phyloP scores from a whole-genome alignment of 2,888 invertebrate species.

The Strigamia transsilvanica region DNA sequence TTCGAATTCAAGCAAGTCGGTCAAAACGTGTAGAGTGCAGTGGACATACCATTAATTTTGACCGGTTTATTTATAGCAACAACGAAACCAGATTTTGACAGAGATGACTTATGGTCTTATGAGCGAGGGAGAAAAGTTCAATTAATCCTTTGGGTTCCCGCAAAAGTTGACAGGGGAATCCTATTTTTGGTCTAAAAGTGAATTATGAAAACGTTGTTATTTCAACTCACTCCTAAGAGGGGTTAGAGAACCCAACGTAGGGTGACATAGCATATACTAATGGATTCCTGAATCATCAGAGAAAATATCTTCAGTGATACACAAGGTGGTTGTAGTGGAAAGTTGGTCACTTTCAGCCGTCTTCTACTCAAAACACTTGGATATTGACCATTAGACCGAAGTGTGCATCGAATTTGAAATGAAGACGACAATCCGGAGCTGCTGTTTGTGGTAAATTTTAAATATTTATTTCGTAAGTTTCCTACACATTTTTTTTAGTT shows the following conservation, averaged over 20 bases:
- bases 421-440: background rate
- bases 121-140: constrained; percentile 39
- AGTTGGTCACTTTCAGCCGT: background rate
- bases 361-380: background rate
- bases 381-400: background rate
- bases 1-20: constrained; percentile 26
- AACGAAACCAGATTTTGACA: constrained; percentile 42
- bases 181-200: constrained; percentile 33
- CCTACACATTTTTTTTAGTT: background rate
- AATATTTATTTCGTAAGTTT: background rate
- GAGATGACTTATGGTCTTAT: constrained; percentile 42
- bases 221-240: constrained; percentile 15
- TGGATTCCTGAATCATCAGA: constrained; percentile 32
- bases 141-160: constrained; percentile 39
- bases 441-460: background rate
- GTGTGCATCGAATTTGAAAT: constrained; percentile 31
- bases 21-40: constrained; percentile 1
- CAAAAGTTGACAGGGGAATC: constrained; percentile 16
- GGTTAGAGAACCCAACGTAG: constrained; percentile 32
- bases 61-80: constrained; percentile 39
- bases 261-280: constrained; percentile 39
- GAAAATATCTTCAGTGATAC: constrained; percentile 40
- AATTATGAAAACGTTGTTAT: constrained; percentile 36
- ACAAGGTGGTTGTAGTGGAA: constrained; percentile 34
- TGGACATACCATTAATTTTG: constrained; percentile 43